Percentiles rank a stretch among this genome's conserved stretches.
These are phyloP conservation scores for Denticeps clupeoides DNA, from an alignment of 2,797 vertebrate species.

Conservation along the genomic window DNA sequence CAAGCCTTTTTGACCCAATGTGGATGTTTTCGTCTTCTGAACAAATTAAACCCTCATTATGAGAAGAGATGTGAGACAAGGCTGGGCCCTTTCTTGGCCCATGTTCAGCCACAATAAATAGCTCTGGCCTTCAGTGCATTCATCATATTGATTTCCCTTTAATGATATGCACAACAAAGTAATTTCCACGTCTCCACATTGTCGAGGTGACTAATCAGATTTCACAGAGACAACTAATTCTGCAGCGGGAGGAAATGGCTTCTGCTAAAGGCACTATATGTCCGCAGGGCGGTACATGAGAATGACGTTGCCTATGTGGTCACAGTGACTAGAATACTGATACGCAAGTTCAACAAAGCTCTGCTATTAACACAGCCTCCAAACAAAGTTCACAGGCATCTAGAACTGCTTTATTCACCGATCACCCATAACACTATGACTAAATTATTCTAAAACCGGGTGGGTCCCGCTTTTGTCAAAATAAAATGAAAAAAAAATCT, in stretches of 20 bases:
- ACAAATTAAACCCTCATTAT: constrained; percentile 50
- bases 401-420: too few species aligned
- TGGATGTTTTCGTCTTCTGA: constrained; percentile 28
- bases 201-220: constrained; percentile 76
- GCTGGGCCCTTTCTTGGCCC: constrained; percentile 35
- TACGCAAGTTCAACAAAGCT: too few species aligned
- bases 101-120: constrained; percentile 63
- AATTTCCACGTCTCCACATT: constrained; percentile 71
- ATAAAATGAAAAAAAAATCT: too few species aligned
- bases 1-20: constrained; percentile 23
- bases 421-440: too few species aligned
- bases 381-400: too few species aligned
- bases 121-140: constrained; percentile 54
- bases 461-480: too few species aligned
- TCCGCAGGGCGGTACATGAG: constrained; percentile 47
- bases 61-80: constrained; percentile 36
- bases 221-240: constrained; percentile 56
- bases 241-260: constrained; percentile 58
- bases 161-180: constrained; percentile 81
- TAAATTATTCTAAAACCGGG: too few species aligned
- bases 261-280: constrained; percentile 57
- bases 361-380: too few species aligned
- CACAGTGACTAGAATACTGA: constrained; percentile 51
- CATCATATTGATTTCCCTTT: constrained; percentile 74
- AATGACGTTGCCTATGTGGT: constrained; percentile 47